phyloP scores from a whole-genome alignment of 1,140 invertebrate genomes.

The Panonychus citri region DNA sequence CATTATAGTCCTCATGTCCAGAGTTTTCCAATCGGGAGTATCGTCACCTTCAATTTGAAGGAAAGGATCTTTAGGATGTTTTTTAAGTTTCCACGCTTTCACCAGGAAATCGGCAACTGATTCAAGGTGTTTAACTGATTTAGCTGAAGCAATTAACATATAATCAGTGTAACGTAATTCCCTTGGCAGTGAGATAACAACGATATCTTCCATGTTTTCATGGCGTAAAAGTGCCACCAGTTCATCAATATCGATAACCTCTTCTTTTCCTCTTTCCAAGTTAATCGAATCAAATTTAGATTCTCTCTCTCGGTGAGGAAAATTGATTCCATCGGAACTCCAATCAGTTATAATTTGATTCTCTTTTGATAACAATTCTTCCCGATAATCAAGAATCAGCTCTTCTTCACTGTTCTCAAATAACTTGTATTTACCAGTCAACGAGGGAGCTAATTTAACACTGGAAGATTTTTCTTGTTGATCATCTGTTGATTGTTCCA shows the following conservation, averaged over 20 bases:
- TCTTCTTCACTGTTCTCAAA: not conserved
- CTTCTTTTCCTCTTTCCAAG: slow-evolving; percentile 35
- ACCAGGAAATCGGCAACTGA: slow-evolving; percentile 50
- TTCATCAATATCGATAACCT: slow-evolving; percentile 67
- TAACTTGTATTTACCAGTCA: not conserved
- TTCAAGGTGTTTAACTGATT: slow-evolving; percentile 43
- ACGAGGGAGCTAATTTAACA: not conserved
- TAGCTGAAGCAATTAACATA: slow-evolving; percentile 48
- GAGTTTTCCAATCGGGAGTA: slow-evolving; percentile 54
- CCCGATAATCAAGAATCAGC: not conserved
- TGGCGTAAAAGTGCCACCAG: slow-evolving; percentile 44
- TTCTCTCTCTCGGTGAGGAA: not conserved
- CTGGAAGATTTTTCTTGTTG: too few relatives aligned
- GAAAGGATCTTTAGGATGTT: slow-evolving; percentile 32
- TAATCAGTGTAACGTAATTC: slow-evolving; percentile 55
- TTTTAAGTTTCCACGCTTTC: slow-evolving; percentile 32
- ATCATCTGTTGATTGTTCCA: too few relatives aligned
- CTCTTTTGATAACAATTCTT: not conserved
- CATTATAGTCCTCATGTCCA: slow-evolving; percentile 70
- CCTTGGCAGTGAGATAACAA: slow-evolving; percentile 47
- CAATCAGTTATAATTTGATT: not conserved
- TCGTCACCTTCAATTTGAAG: slow-evolving; percentile 50
- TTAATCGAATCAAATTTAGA: not conserved
- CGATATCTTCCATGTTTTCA: slow-evolving; percentile 55
- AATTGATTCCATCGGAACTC: not conserved